Evolutionary conservation across 2,888 invertebrate species (phyloP), one percentile per base, ranked within the genome.

Genomic region (Drosophila maculinotata): DNA sequence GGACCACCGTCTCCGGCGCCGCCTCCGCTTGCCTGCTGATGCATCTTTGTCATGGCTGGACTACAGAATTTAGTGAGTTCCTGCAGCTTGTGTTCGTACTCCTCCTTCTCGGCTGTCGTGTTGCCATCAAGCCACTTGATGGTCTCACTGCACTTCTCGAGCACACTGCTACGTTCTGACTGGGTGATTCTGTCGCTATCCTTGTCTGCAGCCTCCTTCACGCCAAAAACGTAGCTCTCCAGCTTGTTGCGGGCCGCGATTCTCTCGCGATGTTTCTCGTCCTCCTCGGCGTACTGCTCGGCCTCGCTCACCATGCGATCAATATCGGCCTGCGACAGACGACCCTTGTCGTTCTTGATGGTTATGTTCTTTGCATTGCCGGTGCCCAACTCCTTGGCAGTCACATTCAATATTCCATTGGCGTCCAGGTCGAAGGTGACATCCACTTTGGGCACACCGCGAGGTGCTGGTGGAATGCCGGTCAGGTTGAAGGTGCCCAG

Each of bases 401-500:
- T 94, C 1, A 97, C 97, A 90, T 97, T 97, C 67, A 99, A 92
- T 91, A 99, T 99, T 89, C 99, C 98, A 91, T 99, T 98, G 42
- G 98, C 98, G 88, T 99, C 98, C 88, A 95, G 94, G 45, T 91
- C 91, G 89, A 96, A 96, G 35, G 96, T 96, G 20, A 96, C 96
- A 89, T 96, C 98, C 92, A 95, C 97, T 92, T 94, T 97, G 69
- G 94, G 98, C 70, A 95, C 97, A 89, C 95, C 98, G 70, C 94
- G 96, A 60, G 95, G 98, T 90, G 96, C 97, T n/a, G 98, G 98
- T 1, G 98, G 98, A 88, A 99, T 98, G 30, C 98, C 98, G 5
- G 96, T 96, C 51, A 99, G 93, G 91, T 99, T 97, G 92, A 99
- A 99, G 90, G 97, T 98, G 56, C 99, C 99, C 69, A 99, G 94